Evolutionary conservation across 2,888 invertebrate genomes (phyloP).

Genomic region (Alentia gelatinosa): DNA sequence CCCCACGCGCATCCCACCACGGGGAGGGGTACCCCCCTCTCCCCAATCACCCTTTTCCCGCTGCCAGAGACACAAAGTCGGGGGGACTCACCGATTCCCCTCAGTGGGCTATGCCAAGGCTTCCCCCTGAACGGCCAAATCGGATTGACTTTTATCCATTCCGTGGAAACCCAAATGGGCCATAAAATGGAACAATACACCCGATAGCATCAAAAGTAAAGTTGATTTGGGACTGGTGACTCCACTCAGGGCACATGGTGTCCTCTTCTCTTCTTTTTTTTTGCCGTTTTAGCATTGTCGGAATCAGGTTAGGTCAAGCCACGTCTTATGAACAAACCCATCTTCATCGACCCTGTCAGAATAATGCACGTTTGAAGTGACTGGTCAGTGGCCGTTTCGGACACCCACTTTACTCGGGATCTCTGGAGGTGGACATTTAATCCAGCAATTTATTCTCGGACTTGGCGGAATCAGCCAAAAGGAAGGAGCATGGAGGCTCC

Average conservation of each 20-base stretch:
- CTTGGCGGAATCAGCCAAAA: background rate
- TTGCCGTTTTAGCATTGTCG: too few relatives aligned
- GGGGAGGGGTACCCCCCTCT: too few relatives aligned
- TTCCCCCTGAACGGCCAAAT: background rate
- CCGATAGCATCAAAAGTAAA: background rate
- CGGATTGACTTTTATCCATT: conserved; percentile 27
- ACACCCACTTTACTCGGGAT: background rate
- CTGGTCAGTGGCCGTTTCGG: background rate
- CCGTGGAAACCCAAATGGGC: conserved; percentile 19
- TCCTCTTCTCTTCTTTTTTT: background rate
- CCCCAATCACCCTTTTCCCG: background rate
- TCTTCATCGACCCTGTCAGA: background rate
- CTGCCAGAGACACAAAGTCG: background rate
- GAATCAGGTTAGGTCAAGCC: background rate
- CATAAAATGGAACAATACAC: background rate
- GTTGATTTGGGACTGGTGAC: conserved; percentile 19
- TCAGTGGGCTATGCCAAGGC: background rate
- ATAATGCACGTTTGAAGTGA: background rate
- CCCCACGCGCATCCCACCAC: too few relatives aligned
- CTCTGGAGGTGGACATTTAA: background rate
- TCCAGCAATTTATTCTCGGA: background rate
- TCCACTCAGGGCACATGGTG: background rate
- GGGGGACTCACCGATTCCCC: background rate
- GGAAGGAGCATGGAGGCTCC: background rate
- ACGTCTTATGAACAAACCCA: background rate